These are phyloP conservation scores for Parus major DNA, from an alignment of 2,113 vertebrate species.

Conservation along the genomic window DNA sequence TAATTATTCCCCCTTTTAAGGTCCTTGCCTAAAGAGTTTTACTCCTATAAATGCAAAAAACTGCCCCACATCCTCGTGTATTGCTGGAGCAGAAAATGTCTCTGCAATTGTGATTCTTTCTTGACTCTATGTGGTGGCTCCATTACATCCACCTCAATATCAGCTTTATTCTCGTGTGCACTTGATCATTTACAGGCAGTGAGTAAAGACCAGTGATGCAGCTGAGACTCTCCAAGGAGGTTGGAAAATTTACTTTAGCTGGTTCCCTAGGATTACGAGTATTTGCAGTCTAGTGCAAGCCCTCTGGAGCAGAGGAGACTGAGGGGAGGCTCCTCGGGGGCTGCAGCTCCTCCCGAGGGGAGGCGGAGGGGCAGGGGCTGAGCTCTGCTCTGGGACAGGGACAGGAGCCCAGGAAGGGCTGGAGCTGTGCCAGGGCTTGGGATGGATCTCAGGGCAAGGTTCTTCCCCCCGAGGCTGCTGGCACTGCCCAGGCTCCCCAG, in stretches of 20 bases:
- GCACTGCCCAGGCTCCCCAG: neutral
- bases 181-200: neutral
- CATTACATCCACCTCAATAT: neutral
- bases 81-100: conserved; percentile 16
- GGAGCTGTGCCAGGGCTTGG: neutral
- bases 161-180: neutral
- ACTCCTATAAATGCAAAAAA: neutral
- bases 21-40: neutral
- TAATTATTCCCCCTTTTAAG: neutral
- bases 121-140: neutral
- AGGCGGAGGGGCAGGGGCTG: neutral
- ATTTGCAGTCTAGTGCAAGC: neutral
- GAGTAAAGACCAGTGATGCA: neutral
- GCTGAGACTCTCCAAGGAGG: neutral
- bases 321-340: neutral
- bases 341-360: neutral
- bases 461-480: neutral
- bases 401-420: neutral
- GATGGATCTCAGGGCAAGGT: neutral
- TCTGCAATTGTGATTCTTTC: neutral
- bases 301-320: neutral
- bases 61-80: neutral
- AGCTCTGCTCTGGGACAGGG: neutral
- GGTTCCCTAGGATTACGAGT: neutral
- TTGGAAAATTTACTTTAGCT: neutral